These are phyloP conservation scores for Hydrophis major DNA, from an alignment of 2,797 vertebrate genomes.

Conservation along the genomic window DNA sequence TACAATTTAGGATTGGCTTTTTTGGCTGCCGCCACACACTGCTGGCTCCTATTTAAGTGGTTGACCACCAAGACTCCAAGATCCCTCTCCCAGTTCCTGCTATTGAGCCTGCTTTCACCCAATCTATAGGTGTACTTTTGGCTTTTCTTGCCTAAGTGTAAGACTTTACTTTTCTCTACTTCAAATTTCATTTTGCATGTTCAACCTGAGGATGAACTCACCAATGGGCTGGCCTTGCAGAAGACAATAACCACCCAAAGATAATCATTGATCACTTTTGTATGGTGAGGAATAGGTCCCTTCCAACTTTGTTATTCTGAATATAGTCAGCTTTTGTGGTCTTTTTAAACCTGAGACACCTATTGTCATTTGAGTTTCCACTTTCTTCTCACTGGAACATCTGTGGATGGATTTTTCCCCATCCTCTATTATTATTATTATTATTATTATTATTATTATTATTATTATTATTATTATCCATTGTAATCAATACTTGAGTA, in stretches of 20 bases:
- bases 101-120: no score
- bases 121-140: no score
- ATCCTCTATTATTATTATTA: neutral
- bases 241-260: neutral
- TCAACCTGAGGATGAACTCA: neutral
- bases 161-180: no score
- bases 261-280: neutral
- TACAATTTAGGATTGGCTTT: no score
- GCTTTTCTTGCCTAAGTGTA: no score
- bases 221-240: neutral
- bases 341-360: neutral
- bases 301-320: no score
- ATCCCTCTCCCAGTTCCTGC: no score
- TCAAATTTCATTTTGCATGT: no score
- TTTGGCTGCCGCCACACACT: accelerated
- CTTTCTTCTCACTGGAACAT: neutral
- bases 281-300: neutral
- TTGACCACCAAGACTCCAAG: no score
- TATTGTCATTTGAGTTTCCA: neutral
- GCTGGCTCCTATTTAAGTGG: no score
- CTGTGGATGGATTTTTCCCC: neutral
- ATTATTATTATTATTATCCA: neutral
- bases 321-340: neutral
- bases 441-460: neutral
- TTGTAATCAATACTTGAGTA: neutral